Evolutionary conservation across 23 tunicate species (phyloP), one percentile per base, ranked within the genome.

Genomic region (Botrylloides violaceus): DNA sequence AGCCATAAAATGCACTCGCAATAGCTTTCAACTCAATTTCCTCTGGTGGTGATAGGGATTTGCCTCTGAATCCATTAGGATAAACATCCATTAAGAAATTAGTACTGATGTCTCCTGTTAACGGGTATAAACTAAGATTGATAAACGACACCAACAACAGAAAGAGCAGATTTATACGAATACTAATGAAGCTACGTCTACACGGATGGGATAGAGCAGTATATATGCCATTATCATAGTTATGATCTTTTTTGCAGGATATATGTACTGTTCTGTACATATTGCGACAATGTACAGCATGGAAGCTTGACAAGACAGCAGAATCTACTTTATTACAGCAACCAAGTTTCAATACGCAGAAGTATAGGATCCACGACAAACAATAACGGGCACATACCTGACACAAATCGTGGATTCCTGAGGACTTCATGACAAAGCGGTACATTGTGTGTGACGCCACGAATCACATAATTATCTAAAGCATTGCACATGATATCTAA

Each of bases 361-460:
- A n/a, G n/a, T n/a, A n/a, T n/a, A n/a, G n/a, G n/a, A n/a, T n/a
- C n/a, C n/a, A n/a, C n/a, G n/a, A n/a, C n/a, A n/a, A n/a, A n/a
- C n/a, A n/a, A n/a, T n/a, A n/a, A n/a, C 53, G 53, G 15, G 15
- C 15, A 43, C 53, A 3, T 28, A 88, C 96, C 96, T 72, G 57
- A 27, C 7, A 85, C 36, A 48, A 92, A 92, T 37, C 78, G 64
- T 0, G 93, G 93, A 66, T 92, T 77, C 25, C 75, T 66, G 15
- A 92, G 64, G 35, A 92, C 92, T 65, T 92, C 98, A 43, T 92
- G 87, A 66, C 92, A 84, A 20, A 92, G 57, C 47, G 98, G 92
- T 25, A 85, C 88, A 39, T 92, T 92, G 77, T 92, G 98, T 26
- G 93, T 85, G 21, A 92, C 98, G 2, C 98, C 98, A 29, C 98